Percentiles rank a stretch among this genome's conserved stretches.
Conservation (phyloP, 2,797 vertebrate genomes). For the Ceyx erithaca region DNA sequence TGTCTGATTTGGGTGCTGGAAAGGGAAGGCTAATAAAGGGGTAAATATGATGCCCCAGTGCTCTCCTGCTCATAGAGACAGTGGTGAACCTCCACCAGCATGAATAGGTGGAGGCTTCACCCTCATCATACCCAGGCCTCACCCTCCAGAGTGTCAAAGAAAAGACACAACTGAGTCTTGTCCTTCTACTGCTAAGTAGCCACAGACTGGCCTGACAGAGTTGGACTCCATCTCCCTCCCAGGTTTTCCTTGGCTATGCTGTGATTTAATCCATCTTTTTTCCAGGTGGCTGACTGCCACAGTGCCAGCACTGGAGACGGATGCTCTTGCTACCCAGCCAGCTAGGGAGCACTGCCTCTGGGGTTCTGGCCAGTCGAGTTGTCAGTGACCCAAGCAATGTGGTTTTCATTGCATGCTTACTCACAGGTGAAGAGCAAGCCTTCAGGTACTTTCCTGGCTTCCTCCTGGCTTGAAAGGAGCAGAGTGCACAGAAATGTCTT, state of each 20-base stretch:
- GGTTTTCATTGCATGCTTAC: background rate
- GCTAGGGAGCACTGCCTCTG: background rate
- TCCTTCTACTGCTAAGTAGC: background rate
- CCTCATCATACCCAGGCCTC: background rate
- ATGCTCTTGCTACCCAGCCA: slow-evolving; percentile 8
- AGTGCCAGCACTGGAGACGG: background rate
- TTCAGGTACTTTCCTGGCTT: background rate
- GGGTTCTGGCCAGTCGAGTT: background rate
- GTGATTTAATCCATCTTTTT: background rate
- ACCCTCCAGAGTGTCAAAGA: background rate
- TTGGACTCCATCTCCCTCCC: background rate
- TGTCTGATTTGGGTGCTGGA: background rate
- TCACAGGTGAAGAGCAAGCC: background rate
- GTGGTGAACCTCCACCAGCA: too few relatives aligned
- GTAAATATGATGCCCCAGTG: background rate
- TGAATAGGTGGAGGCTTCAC: background rate
- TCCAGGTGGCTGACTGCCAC: slow-evolving; percentile 17
- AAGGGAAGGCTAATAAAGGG: background rate
- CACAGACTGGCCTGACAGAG: background rate
- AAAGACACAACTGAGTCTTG: background rate
- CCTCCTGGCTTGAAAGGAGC: background rate
- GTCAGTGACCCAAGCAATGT: background rate
- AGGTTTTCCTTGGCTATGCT: slow-evolving; percentile 19
- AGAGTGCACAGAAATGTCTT: background rate
- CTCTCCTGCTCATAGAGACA: background rate